A percentile compares a stretch with the other conserved stretches of the same genome.
phyloP scores from a whole-genome alignment of 23 tunicate genomes.

The Aplidium turbinatum region DNA sequence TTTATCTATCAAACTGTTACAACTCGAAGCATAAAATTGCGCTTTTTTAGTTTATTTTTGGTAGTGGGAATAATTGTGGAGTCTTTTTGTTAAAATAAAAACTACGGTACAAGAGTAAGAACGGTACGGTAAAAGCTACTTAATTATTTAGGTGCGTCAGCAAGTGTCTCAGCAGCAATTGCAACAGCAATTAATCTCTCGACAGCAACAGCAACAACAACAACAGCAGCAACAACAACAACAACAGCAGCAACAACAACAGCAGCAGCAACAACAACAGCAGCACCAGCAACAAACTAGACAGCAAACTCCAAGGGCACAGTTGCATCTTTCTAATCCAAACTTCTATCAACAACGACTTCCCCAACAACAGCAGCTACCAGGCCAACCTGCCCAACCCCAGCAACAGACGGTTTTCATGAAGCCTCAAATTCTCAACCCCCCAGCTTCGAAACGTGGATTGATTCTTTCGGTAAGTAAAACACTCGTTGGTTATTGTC shows the following conservation, averaged over 20 bases:
- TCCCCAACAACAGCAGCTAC: background rate
- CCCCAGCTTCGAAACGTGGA: conserved; percentile 41
- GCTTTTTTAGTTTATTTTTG: too few species aligned
- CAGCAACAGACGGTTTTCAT: conserved; percentile 19
- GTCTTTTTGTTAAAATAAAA: too few species aligned
- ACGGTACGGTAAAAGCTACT: too few species aligned
- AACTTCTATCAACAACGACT: background rate
- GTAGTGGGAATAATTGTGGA: too few species aligned
- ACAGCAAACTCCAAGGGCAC: background rate
- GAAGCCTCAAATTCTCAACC: conserved; percentile 18
- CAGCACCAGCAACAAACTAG: conserved; percentile 1
- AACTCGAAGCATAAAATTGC: too few species aligned
- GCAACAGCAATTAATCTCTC: conserved; percentile 27
- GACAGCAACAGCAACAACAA: conserved; percentile 17
- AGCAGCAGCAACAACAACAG: conserved; percentile 12
- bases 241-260: conserved; percentile 21
- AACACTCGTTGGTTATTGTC: background rate
- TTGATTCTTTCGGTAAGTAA: conserved; percentile 36
- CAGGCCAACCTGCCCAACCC: conserved; percentile 17
- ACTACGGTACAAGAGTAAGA: too few species aligned
- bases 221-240: conserved; percentile 5
- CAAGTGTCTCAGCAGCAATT: conserved; percentile 32
- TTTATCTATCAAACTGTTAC: too few species aligned
- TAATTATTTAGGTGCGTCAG: conserved; percentile 17
- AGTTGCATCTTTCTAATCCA: too few species aligned